Conservation (phyloP, 2,113 vertebrate species). For the Egretta garzetta region DNA sequence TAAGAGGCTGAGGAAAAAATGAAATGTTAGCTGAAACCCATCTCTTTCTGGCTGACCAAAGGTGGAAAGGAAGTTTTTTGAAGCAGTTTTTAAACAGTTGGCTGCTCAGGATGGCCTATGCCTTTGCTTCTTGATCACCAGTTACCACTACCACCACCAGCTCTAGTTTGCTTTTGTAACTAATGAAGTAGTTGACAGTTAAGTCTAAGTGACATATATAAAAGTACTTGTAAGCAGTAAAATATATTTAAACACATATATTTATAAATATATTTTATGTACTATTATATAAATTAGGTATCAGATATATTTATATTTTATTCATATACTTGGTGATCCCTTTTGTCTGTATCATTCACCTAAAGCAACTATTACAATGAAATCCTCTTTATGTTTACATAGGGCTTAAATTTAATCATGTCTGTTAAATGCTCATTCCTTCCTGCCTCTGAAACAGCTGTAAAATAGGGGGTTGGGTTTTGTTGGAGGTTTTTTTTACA, state of each 20-base stretch:
- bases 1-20: background rate
- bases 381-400: background rate
- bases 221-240: background rate
- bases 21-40: background rate
- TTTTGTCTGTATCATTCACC: background rate
- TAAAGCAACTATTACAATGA: background rate
- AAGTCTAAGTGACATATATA: background rate
- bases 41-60: background rate
- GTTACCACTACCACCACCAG: background rate
- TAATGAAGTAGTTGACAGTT: background rate
- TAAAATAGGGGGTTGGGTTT: background rate
- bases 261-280: background rate
- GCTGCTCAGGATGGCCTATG: fast-evolving
- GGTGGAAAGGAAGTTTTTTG: background rate
- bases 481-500: background rate
- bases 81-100: background rate
- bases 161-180: background rate
- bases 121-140: background rate
- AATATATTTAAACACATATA: background rate
- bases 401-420: background rate
- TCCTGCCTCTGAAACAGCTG: background rate
- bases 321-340: background rate
- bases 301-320: background rate
- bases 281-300: background rate
- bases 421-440: background rate